Conservation (phyloP, 92 coral and sea anemone species). For the Porites rus region DNA sequence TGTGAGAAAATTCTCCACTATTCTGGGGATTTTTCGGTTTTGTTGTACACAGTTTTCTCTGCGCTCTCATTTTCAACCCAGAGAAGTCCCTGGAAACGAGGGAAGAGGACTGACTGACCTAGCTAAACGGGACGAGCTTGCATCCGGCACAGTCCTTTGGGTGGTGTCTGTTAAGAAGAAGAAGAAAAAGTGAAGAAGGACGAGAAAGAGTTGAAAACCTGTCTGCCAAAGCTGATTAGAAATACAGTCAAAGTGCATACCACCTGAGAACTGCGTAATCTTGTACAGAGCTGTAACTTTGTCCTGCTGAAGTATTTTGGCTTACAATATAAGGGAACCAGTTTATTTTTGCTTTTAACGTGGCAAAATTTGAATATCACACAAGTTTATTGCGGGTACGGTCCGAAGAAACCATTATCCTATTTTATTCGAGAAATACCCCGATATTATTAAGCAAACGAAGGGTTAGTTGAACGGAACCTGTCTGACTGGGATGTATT, state of each 20-base stretch:
- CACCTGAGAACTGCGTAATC: too few species aligned
- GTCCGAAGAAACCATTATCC: too few species aligned
- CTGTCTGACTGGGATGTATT: background rate
- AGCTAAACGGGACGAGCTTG: slow-evolving; percentile 49
- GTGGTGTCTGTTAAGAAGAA: slow-evolving; percentile 36
- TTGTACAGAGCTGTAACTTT: too few species aligned
- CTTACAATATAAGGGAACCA: too few species aligned
- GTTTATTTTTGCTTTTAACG: too few species aligned
- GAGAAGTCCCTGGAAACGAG: background rate
- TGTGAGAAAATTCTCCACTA: too few species aligned
- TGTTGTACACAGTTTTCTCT: too few species aligned
- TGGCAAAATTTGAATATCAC: too few species aligned
- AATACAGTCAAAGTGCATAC: background rate
- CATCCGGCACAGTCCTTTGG: slow-evolving; percentile 46
- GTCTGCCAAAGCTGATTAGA: background rate
- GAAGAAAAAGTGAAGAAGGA: slow-evolving; percentile 17
- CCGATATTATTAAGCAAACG: background rate
- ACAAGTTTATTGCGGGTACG: too few species aligned
- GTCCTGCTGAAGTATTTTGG: too few species aligned
- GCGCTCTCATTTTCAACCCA: too few species aligned
- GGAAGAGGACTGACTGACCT: slow-evolving; percentile 48
- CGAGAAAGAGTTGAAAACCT: slow-evolving; percentile 14
- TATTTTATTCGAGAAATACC: background rate
- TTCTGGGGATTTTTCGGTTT: too few species aligned
- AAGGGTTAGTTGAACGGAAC: background rate